These are phyloP conservation scores for Campopleginae sp. DNA, from an alignment of 2,888 invertebrate genomes.

Conservation along the genomic window DNA sequence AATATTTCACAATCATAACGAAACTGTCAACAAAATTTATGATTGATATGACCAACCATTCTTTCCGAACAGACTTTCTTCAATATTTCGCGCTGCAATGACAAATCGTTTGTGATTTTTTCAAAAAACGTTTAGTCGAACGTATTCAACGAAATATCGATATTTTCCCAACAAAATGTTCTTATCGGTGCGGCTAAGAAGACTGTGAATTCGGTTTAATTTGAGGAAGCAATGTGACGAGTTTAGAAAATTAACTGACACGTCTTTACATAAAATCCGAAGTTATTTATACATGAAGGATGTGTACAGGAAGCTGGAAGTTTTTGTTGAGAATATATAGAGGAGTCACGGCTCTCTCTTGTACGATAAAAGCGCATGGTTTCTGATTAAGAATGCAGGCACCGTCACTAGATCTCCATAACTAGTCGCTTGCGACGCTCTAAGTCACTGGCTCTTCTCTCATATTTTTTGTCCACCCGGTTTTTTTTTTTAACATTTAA, in stretches of 20 bases:
- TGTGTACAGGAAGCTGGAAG: neutral
- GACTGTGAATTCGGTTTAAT: neutral
- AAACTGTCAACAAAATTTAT: no score
- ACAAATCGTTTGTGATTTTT: no score
- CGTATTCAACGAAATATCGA: no score
- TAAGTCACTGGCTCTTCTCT: constrained; percentile 65
- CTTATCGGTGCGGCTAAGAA: no score
- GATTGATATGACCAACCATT: no score
- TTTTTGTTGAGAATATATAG: constrained; percentile 47
- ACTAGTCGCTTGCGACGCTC: constrained; percentile 71
- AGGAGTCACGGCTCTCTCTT: constrained; percentile 25
- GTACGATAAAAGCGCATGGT: constrained; percentile 62
- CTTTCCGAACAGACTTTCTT: no score
- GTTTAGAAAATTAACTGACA: neutral
- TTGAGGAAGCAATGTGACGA: neutral
- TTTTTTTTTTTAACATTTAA: constrained; percentile 25
- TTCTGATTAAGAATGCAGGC: constrained; percentile 70
- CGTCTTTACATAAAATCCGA: neutral
- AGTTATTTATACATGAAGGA: neutral
- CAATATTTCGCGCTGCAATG: no score
- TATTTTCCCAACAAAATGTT: no score
- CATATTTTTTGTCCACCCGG: constrained; percentile 26
- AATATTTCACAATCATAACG: no score
- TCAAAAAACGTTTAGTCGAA: no score
- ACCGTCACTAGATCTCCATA: constrained; percentile 72